Evolutionary conservation across 1,140 invertebrate species (phyloP).

Genomic region (Mylabris phalerata): DNA sequence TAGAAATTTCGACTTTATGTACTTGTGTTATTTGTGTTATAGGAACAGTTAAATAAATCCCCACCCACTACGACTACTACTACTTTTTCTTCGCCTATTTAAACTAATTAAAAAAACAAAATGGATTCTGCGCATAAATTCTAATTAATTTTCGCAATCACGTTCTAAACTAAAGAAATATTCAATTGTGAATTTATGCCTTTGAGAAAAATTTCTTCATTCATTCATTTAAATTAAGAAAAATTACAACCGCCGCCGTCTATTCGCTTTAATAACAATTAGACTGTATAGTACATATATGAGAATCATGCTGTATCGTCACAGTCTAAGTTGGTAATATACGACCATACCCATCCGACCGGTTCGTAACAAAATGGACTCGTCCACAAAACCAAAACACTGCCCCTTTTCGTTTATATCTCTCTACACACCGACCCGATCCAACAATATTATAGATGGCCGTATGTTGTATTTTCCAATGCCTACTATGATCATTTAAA

Average conservation of each 20-base stretch:
- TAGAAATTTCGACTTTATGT: too few relatives aligned
- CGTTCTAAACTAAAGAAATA: too few relatives aligned
- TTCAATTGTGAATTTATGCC: constrained; percentile 12
- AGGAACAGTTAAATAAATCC: too few relatives aligned
- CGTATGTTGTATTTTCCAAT: too few relatives aligned
- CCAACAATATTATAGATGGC: too few relatives aligned
- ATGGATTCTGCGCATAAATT: constrained; percentile 24
- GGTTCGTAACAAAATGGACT: constrained; percentile 27
- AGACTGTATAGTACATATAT: constrained; percentile 14
- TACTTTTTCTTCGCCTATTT: too few relatives aligned
- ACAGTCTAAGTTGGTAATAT: constrained; percentile 11
- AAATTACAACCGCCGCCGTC: constrained; percentile 15
- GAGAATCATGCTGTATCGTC: neutral
- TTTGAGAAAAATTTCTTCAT: constrained; percentile 7
- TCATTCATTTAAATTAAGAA: neutral
- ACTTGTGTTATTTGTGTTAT: too few relatives aligned
- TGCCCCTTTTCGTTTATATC: constrained; percentile 28
- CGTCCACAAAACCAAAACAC: constrained; percentile 25
- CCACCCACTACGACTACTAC: too few relatives aligned
- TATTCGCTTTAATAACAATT: constrained; percentile 5
- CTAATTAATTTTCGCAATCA: too few relatives aligned
- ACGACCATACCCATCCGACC: constrained; percentile 27
- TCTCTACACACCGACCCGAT: constrained; percentile 1
- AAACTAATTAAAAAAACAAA: constrained; percentile 4
- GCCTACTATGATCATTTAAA: too few relatives aligned